Percentiles rank a stretch among this genome's conserved stretches.
Evolutionary conservation across 2,797 vertebrate genomes (phyloP).

Genomic region (Chelon auratus): DNA sequence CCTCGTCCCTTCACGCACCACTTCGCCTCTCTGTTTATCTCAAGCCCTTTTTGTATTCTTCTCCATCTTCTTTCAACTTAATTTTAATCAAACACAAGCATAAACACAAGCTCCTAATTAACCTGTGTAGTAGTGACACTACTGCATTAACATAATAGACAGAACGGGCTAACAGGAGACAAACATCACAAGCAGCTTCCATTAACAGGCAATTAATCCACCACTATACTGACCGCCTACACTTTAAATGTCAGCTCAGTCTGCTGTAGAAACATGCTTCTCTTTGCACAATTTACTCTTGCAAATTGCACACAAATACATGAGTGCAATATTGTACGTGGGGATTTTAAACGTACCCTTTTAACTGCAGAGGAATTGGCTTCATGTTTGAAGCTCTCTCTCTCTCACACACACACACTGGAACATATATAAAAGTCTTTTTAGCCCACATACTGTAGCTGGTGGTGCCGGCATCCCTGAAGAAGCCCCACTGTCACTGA

Average conservation of each 20-base stretch:
- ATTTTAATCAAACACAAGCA: conserved; percentile 14
- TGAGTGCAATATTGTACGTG: not conserved
- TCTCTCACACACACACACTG: no score
- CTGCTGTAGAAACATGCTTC: conserved; percentile 4
- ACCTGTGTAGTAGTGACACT: conserved; percentile 10
- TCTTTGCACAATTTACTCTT: not conserved
- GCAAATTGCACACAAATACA: not conserved
- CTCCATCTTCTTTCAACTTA: not conserved
- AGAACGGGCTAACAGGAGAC: conserved; percentile 16
- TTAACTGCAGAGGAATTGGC: not conserved
- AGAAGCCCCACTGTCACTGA: conserved; percentile 12
- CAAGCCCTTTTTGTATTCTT: not conserved
- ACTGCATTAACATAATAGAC: not conserved
- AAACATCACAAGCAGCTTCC: conserved; percentile 23
- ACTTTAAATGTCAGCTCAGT: conserved; percentile 6
- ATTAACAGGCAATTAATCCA: conserved; percentile 36
- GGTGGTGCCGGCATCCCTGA: conserved; percentile 1
- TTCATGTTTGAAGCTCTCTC: not conserved
- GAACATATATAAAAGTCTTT: not conserved
- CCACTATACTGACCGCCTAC: conserved; percentile 1
- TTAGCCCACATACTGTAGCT: not conserved
- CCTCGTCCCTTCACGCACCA: conserved; percentile 12
- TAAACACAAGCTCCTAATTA: conserved; percentile 9
- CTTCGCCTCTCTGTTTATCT: not conserved
- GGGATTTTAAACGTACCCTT: not conserved